Evolutionary conservation across 1,140 invertebrate species (phyloP).

Genomic region (Drosophila nikananu): DNA sequence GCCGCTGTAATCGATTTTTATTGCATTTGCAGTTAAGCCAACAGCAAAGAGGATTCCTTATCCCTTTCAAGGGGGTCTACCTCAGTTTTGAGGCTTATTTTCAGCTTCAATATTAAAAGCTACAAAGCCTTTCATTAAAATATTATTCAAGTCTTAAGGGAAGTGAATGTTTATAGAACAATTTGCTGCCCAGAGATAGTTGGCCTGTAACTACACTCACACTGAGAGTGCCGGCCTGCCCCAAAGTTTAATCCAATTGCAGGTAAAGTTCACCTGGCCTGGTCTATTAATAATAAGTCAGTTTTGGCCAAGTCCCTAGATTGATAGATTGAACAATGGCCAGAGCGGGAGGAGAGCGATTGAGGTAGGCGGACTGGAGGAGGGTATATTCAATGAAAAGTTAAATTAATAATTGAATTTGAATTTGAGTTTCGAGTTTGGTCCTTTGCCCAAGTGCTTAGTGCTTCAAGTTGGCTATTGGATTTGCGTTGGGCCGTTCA

Average conservation of each 20-base stretch:
- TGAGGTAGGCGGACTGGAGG: neutral
- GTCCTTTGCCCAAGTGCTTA: constrained; percentile 31
- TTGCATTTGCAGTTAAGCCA: constrained; percentile 22
- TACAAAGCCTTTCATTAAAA: neutral
- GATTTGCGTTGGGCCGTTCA: constrained; percentile 44
- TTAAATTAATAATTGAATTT: constrained; percentile 76
- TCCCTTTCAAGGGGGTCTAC: neutral
- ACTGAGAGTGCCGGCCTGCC: neutral
- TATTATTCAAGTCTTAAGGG: neutral
- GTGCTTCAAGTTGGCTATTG: constrained; percentile 37
- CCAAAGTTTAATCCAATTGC: constrained; percentile 14
- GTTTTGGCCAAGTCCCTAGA: constrained; percentile 21
- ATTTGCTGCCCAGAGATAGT: neutral
- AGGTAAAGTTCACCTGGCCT: neutral
- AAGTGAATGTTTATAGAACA: neutral
- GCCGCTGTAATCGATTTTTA: constrained; percentile 34
- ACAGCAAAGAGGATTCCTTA: constrained; percentile 17
- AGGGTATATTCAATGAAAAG: constrained; percentile 49
- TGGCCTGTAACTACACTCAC: neutral
- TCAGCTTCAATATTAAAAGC: neutral
- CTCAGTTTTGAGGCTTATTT: no score
- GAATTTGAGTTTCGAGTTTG: constrained; percentile 23
- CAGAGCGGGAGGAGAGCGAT: neutral
- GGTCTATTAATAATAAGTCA: constrained; percentile 34
- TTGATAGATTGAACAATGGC: constrained; percentile 48